Percentiles rank a stretch among this genome's conserved stretches.
These are phyloP conservation scores for Leptura quadrifasciata DNA, from an alignment of 2,888 invertebrate species.

Conservation along the genomic window DNA sequence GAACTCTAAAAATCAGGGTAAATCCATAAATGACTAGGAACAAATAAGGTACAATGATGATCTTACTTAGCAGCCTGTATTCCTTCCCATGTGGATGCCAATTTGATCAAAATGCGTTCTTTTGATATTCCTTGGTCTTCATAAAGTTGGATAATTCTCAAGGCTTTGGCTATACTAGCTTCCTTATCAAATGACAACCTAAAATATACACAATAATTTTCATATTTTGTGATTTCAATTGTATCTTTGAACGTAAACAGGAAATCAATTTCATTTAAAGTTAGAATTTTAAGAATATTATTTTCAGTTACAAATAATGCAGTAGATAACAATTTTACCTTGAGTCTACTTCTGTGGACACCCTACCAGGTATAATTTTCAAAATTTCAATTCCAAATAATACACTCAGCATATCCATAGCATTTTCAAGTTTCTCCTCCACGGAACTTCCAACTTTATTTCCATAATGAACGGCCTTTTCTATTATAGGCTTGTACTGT, in stretches of 20 bases:
- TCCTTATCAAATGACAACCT: slow-evolving; percentile 96
- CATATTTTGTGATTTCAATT: too few species aligned
- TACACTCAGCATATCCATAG: slow-evolving; percentile 96
- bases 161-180: slow-evolving; percentile 92
- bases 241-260: too few species aligned
- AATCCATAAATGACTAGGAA: neutral
- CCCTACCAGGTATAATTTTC: slow-evolving; percentile 97
- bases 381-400: slow-evolving; percentile 98
- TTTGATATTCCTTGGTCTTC: slow-evolving; percentile 92
- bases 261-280: too few species aligned
- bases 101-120: slow-evolving; percentile 96
- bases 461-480: slow-evolving; percentile 93
- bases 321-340: too few species aligned
- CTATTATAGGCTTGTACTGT: slow-evolving; percentile 92
- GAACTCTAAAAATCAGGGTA: slow-evolving; percentile 77
- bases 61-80: slow-evolving; percentile 96
- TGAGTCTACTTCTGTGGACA: slow-evolving; percentile 97
- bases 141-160: slow-evolving; percentile 91
- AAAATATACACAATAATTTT: slow-evolving; percentile 46
- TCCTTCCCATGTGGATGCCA: slow-evolving; percentile 99
- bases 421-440: slow-evolving; percentile 86
- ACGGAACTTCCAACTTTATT: slow-evolving; percentile 79
- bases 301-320: too few species aligned
- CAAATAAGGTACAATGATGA: slow-evolving; percentile 5
- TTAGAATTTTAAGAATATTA: too few species aligned